These are phyloP conservation scores for Cynoglossus semilaevis DNA, from an alignment of 2,113 vertebrate species.

Conservation along the genomic window DNA sequence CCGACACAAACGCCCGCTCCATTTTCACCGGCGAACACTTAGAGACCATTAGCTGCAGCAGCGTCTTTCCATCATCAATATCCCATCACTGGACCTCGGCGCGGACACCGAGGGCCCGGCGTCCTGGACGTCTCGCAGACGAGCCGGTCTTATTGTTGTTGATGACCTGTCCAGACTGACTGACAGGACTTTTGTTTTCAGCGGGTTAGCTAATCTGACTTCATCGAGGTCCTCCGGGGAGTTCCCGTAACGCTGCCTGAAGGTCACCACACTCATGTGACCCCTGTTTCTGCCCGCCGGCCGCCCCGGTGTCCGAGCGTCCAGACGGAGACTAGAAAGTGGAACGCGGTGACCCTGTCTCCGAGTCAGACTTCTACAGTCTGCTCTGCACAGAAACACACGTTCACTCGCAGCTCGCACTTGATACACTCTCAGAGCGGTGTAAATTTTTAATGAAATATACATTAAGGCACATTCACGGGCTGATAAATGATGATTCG, in stretches of 20 bases:
- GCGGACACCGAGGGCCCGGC: conserved; percentile 10
- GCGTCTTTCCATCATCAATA: conserved; percentile 64
- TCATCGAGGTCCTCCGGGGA: conserved; percentile 69
- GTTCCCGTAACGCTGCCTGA: conserved; percentile 67
- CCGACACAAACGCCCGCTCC: conserved; percentile 42
- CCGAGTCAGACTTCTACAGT: conserved; percentile 11
- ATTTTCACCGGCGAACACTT: conserved; percentile 62
- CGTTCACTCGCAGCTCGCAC: conserved; percentile 1
- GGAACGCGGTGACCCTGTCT: conserved; percentile 34
- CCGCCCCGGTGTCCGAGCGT: conserved; percentile 22
- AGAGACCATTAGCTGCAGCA: conserved; percentile 65
- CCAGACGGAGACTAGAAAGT: conserved; percentile 38
- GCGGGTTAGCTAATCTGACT: conserved; percentile 79
- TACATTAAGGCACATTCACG: conserved; percentile 75
- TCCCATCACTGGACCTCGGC: conserved; percentile 61
- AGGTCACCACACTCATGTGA: conserved; percentile 68
- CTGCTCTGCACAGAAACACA: conserved; percentile 7
- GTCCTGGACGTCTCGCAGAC: conserved; percentile 50
- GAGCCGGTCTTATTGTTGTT: conserved; percentile 26
- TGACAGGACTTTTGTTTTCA: conserved; percentile 79
- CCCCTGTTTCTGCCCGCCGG: conserved; percentile 35
- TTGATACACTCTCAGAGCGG: conserved; percentile 27
- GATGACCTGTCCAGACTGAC: conserved; percentile 62
- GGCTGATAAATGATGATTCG: conserved; percentile 61
- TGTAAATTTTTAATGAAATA: conserved; percentile 76